Evolutionary conservation across 2,797 vertebrate species (phyloP), one percentile per base, ranked within the genome.

Genomic region (Gila robusta): DNA sequence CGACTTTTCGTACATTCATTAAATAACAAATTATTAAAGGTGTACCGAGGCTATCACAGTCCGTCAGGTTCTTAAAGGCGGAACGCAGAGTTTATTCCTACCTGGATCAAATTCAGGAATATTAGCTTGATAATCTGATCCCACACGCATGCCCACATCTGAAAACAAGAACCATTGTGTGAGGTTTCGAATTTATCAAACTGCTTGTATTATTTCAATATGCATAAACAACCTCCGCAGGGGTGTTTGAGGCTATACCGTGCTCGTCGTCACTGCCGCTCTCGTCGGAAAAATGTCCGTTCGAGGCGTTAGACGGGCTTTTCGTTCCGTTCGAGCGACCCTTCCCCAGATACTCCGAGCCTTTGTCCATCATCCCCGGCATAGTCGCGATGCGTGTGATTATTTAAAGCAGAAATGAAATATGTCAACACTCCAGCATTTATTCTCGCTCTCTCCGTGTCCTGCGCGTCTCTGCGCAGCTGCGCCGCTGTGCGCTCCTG

Each of bases 111-210:
- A 97, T 84, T 99, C 98, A 2, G 98, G 97, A 85, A 99, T 98
- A 91, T 93, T 96, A 84, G 98, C 98, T 93, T 99, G 98, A 82
- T 97, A 99, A 89, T 99, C 98, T 2, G 96, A 95, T 91, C 98
- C 98, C 88, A 99, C 98, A 91, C 98, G 96, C 98, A 99, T 99
- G 87, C 98, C 98, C 83, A 99, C 97, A 97, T 99, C 98, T 99
- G 90, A 93, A 96, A 93, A 83, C 81, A 88, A 88, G 12, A 84
- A 78, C 28, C 79, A 12, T 86, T 0, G 5, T 5, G 8, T 49
- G 76, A n/a, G 26, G 5, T 26, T 59, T 12, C 10, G 81, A 17
- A 41, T 1, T 7, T 44, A 1, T 2, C n/a, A 16, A 72, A n/a
- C 28, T 2, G 14, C 26, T 28, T 14, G 41, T 4, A 21, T 4